A percentile compares a stretch with the other conserved stretches of the same genome.
Evolutionary conservation across 1,140 invertebrate genomes (phyloP).

Genomic region (Cylas formicarius): DNA sequence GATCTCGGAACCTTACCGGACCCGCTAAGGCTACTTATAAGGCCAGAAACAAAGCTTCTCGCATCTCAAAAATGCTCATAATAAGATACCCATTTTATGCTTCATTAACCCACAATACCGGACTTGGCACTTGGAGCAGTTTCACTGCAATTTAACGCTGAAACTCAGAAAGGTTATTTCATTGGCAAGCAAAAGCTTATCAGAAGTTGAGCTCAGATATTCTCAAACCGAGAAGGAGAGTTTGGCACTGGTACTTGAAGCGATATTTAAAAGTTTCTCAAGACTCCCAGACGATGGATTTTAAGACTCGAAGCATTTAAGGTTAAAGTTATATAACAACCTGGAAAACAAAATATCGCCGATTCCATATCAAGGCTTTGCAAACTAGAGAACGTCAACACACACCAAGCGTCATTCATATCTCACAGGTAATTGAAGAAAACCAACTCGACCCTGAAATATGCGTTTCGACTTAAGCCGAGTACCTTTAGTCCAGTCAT

Average conservation of each 20-base stretch:
- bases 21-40: constrained; percentile 22
- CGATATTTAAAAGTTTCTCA: no score
- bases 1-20: constrained; percentile 20
- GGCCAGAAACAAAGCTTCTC: constrained; percentile 19
- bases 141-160: constrained; percentile 24
- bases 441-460: no score
- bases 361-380: constrained; percentile 39
- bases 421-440: no score
- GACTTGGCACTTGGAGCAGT: constrained; percentile 40
- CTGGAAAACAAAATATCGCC: constrained; percentile 40
- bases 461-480: constrained; percentile 19
- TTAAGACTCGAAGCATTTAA: constrained; percentile 36
- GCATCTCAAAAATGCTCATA: constrained; percentile 15
- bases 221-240: constrained; percentile 43
- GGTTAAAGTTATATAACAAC: constrained; percentile 35
- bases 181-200: constrained; percentile 40
- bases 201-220: constrained; percentile 38
- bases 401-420: constrained; percentile 18
- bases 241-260: constrained; percentile 35
- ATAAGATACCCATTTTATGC: constrained; percentile 52
- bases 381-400: no score
- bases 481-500: constrained; percentile 17
- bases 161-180: constrained; percentile 34
- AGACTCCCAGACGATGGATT: no score
- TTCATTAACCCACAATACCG: constrained; percentile 24